phyloP scores from a whole-genome alignment of 2,888 invertebrate species.

The Colostygia pectinataria region DNA sequence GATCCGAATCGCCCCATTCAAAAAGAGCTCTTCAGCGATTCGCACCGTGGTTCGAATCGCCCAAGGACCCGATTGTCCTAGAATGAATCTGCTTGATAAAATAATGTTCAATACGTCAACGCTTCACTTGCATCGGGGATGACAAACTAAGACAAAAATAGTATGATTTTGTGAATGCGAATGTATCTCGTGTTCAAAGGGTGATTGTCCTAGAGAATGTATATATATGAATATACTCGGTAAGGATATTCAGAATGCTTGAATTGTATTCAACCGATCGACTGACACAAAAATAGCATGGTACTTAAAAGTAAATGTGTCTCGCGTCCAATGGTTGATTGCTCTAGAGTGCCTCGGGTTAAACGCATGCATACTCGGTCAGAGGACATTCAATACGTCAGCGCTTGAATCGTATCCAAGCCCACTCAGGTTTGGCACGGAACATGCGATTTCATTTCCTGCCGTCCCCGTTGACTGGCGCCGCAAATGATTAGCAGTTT shows the following conservation, averaged over 20 bases:
- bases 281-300: not conserved
- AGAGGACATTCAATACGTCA: conserved; percentile 37
- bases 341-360: conserved; percentile 11
- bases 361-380: conserved; percentile 22
- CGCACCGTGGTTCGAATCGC: too few relatives aligned
- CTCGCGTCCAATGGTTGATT: conserved; percentile 1
- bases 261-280: not conserved
- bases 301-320: not conserved
- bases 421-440: conserved; percentile 46
- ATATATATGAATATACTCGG: not conserved
- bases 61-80: too few relatives aligned
- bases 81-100: too few relatives aligned
- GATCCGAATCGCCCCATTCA: too few relatives aligned
- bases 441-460: conserved; percentile 47
- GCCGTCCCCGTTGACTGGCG: conserved; percentile 20
- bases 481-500: conserved; percentile 21
- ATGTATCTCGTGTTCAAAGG: too few relatives aligned
- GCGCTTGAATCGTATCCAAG: conserved; percentile 48
- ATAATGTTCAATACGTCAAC: too few relatives aligned
- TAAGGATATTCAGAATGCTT: too few relatives aligned
- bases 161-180: too few relatives aligned
- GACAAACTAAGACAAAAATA: too few relatives aligned
- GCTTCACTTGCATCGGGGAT: too few relatives aligned
- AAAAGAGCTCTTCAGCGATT: too few relatives aligned
- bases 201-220: too few relatives aligned